Base-by-base conservation (phyloP, 2,113 vertebrate genomes). In the Sigmodon hispidus region DNA sequence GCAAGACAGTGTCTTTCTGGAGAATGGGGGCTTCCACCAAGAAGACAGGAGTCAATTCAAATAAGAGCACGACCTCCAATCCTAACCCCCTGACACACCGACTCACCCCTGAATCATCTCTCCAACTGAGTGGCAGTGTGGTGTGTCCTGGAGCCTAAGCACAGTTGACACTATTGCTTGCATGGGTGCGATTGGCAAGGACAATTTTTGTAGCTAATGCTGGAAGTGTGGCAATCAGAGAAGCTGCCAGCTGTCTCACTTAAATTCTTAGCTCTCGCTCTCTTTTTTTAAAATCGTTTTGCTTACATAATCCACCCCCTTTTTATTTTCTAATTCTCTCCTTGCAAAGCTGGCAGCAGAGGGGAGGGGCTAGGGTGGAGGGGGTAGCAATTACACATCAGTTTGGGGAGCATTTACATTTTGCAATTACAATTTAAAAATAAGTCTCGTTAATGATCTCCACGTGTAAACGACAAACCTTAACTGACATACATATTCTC, bases 261-360 rank as follows among this genome's bases (percentile, higher is more conserved):
- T 95, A 95, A 97, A 97, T 96, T 97, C 96, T 97, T 97, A 97
- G 97, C 97, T 95, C 97, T 96, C 90, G 75, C 96, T 96, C 97
- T 97, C 94, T 93, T 97, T 98, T 97, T 96, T 95, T 96, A 96
- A 97, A 97, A 97, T 96, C 95, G 92, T 97, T 97, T 97, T 97
- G 96, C 97, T 98, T 98, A 97, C 97, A 97, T 98, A 97, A 97
- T 97, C 97, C 96, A 97, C 96, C 97, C 95, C 95, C 97, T 98
- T 97, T 97, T 97, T 97, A 97, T 98, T 97, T 96, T 97, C 97
- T 97, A 97, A 97, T 97, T 97, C 97, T 98, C 96, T 97, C 97
- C 97, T 97, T 96, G 97, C 96, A 96, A 91, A 96, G 94, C 96
- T 97, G 95, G 96, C 95, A 96, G 95, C 94, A 89, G 96, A 97